These are phyloP conservation scores for Helicoverpa armigera DNA, from an alignment of 1,140 invertebrate species.

Conservation along the genomic window DNA sequence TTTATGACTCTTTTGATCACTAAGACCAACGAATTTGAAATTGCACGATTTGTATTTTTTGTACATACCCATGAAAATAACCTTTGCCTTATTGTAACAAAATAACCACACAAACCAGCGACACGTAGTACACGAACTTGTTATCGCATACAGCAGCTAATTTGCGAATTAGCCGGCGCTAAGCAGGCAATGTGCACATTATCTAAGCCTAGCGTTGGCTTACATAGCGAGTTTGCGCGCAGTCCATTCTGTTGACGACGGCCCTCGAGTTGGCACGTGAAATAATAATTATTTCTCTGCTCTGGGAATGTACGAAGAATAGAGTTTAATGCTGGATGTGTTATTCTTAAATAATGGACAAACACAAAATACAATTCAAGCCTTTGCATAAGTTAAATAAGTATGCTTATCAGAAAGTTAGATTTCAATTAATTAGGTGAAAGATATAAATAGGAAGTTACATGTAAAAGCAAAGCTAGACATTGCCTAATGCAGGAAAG, in stretches of 20 bases:
- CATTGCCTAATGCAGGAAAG: too few relatives aligned
- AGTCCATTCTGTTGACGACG: constrained; percentile 37
- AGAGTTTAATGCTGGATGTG: constrained; percentile 18
- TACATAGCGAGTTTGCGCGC: constrained; percentile 1
- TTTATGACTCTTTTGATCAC: too few relatives aligned
- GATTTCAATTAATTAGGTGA: too few relatives aligned
- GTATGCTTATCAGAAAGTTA: too few relatives aligned
- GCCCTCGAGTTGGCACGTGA: constrained; percentile 37
- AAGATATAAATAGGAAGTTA: too few relatives aligned
- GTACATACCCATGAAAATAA: too few relatives aligned
- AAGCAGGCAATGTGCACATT: constrained; percentile 3
- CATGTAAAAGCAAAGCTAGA: too few relatives aligned
- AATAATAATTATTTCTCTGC: constrained; percentile 49
- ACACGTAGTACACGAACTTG: neutral
- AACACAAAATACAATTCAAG: too few relatives aligned
- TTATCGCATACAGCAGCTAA: neutral
- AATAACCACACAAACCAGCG: neutral
- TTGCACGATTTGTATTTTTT: too few relatives aligned
- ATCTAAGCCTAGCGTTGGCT: constrained; percentile 13
- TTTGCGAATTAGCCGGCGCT: constrained; percentile 4
- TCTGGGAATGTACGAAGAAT: constrained; percentile 17
- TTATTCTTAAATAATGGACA: too few relatives aligned
- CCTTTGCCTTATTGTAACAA: neutral
- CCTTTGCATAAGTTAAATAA: too few relatives aligned
- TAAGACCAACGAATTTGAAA: too few relatives aligned